Evolutionary conservation across 92 coral and sea anemone species (phyloP), one percentile per base, ranked within the genome.

Genomic region (Anthopleura xanthogrammica): DNA sequence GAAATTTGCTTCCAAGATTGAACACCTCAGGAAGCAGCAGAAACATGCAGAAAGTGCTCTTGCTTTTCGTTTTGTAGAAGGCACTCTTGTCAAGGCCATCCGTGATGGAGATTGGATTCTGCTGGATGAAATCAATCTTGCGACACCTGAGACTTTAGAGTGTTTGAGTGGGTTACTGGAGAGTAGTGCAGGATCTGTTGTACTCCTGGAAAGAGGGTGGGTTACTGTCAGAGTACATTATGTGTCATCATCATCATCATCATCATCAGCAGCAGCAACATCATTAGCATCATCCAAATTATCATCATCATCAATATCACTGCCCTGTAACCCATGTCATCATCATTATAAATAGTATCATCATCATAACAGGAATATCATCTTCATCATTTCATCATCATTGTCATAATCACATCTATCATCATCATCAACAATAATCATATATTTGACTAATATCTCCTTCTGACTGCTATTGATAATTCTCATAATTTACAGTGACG

Each of bases 141-240:
- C 99, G 54, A 90, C 91, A n/a, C 93, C 96, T 1, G 99, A 96
- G 92, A 96, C 99, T 16, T 79, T 96, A 78, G 99, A 96, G 87
- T 96, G 99, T 80, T 85, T 96, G 85, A 92, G 97, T 89, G 98
- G 99, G 17, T 88, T 96, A 85, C 81, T 96, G 84, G 99, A 96
- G 89, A 94, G 97, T 86, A 86, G 91, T 56, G 89, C 89, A 52
- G 99, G 99, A 0, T 96, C 99, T 36, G 90, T 96, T 41, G 99
- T 96, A 0, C 91, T 96, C 1, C 72, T 94, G 88, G 99, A 96
- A 73, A 94, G 96, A 89, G 99, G 99, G 99, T 94, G 75, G 86
- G 95, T 46, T 48, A 5, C 2, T 19, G 22, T 50, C 1, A 7
- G 12, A 11, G 65, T 52, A 2, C 77, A 58, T 58, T 5, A 58